These are phyloP conservation scores for Rhinoraja longicauda DNA, from an alignment of 2,797 vertebrate genomes.

Conservation along the genomic window DNA sequence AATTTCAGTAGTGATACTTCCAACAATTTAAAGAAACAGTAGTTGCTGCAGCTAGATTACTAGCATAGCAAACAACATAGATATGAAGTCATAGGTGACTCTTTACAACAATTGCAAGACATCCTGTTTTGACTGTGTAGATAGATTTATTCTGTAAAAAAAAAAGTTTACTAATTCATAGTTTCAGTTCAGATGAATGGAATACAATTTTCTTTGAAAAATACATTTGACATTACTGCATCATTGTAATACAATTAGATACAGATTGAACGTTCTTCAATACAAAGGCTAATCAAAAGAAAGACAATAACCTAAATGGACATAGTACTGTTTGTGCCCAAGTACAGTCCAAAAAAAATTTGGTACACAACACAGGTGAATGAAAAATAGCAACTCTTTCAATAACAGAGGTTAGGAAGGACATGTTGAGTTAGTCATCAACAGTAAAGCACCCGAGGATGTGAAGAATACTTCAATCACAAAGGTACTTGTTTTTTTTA, in stretches of 20 bases:
- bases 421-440: not conserved
- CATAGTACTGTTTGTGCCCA: not conserved
- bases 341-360: not conserved
- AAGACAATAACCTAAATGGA: not conserved
- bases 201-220: not conserved
- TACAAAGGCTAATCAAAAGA: not conserved
- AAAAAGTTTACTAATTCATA: not conserved
- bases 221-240: not conserved
- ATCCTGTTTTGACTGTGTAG: not conserved
- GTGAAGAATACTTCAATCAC: not conserved
- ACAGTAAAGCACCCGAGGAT: not conserved
- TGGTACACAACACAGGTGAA: not conserved
- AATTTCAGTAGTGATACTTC: not conserved
- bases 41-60: not conserved
- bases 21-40: not conserved
- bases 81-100: not conserved
- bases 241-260: not conserved
- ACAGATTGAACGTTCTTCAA: not conserved
- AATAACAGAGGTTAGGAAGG: not conserved
- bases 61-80: not conserved
- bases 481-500: not conserved
- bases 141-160: not conserved
- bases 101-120: not conserved
- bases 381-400: not conserved
- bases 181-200: not conserved